Evolutionary conservation across 2,888 invertebrate species (phyloP).

Genomic region (Meandrusa payeni): DNA sequence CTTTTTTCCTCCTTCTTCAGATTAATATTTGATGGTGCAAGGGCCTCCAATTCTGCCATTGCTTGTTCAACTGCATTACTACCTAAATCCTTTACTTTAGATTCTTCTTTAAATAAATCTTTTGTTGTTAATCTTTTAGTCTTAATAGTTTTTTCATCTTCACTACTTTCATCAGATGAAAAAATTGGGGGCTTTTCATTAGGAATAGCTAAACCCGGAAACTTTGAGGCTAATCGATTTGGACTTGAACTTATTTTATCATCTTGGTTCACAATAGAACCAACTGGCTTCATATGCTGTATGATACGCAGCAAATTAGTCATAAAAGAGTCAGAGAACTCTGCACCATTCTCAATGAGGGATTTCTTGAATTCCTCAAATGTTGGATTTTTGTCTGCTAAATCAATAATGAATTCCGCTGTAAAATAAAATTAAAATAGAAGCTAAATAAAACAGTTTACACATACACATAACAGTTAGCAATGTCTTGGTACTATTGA

Average conservation of each 20-base stretch:
- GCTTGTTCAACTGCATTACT: slow-evolving; percentile 86
- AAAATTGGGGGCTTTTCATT: slow-evolving; percentile 83
- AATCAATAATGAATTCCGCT: slow-evolving; percentile 98
- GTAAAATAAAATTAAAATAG: slow-evolving; percentile 63
- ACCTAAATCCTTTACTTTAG: slow-evolving; percentile 39
- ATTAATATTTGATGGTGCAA: slow-evolving; percentile 84
- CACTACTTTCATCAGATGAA: slow-evolving; percentile 61
- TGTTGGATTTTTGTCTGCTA: slow-evolving; percentile 92
- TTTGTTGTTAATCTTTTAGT: slow-evolving; percentile 60
- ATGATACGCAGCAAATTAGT: slow-evolving; percentile 96
- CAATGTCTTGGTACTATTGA: too few relatives aligned
- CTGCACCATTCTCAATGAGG: slow-evolving; percentile 94
- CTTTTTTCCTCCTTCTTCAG: slow-evolving; percentile 40
- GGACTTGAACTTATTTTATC: slow-evolving; percentile 44
- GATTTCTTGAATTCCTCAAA: slow-evolving; percentile 94
- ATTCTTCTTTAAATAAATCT: slow-evolving; percentile 67
- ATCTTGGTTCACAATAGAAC: slow-evolving; percentile 41
- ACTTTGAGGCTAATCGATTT: slow-evolving; percentile 84
- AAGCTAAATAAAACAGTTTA: too few relatives aligned
- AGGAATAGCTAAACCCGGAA: slow-evolving; percentile 83
- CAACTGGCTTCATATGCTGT: slow-evolving; percentile 93
- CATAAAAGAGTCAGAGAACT: slow-evolving; percentile 97
- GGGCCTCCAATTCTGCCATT: slow-evolving; percentile 92
- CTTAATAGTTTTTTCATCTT: slow-evolving; percentile 53
- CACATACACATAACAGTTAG: too few relatives aligned